These are phyloP conservation scores for Saccopteryx bilineata DNA, from an alignment of 2,113 vertebrate species.

Conservation along the genomic window DNA sequence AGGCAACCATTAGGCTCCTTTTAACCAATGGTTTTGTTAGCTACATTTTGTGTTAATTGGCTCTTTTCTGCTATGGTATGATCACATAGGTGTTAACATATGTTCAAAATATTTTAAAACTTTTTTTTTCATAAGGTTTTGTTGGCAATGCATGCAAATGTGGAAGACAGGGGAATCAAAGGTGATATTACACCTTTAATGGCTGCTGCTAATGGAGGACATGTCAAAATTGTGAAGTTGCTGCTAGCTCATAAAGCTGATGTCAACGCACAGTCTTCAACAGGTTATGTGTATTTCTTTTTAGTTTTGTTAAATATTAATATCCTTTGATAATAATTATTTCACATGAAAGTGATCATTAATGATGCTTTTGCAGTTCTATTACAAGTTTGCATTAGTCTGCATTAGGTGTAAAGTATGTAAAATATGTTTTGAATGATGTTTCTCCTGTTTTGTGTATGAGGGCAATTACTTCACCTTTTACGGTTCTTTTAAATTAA, in stretches of 20 bases:
- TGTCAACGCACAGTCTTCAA: slow-evolving; percentile 98
- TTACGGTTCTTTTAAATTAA: neutral
- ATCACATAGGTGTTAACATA: neutral
- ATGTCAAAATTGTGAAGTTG: slow-evolving; percentile 99
- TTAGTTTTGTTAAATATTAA: slow-evolving; percentile 1
- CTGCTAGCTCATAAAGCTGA: slow-evolving; percentile 98
- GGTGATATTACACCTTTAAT: slow-evolving; percentile 99
- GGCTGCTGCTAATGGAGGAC: slow-evolving; percentile 99
- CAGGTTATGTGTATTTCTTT: slow-evolving; percentile 88
- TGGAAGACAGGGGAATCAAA: slow-evolving; percentile 98
- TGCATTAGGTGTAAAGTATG: neutral
- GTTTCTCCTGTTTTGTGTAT: slow-evolving; percentile 8
- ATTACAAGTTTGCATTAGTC: neutral
- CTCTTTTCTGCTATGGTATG: neutral
- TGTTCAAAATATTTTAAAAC: neutral
- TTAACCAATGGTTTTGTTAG: neutral
- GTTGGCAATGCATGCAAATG: slow-evolving; percentile 99
- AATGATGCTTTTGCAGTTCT: neutral
- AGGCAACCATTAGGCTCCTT: neutral
- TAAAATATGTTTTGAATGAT: slow-evolving; percentile 19
- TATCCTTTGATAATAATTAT: neutral
- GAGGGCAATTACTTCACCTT: neutral
- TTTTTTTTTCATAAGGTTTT: slow-evolving; percentile 91
- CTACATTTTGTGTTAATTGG: rapidly evolving
- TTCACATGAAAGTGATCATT: slow-evolving; percentile 16